Evolutionary conservation across 2,797 vertebrate species (phyloP).

Genomic region (Esox lucius): DNA sequence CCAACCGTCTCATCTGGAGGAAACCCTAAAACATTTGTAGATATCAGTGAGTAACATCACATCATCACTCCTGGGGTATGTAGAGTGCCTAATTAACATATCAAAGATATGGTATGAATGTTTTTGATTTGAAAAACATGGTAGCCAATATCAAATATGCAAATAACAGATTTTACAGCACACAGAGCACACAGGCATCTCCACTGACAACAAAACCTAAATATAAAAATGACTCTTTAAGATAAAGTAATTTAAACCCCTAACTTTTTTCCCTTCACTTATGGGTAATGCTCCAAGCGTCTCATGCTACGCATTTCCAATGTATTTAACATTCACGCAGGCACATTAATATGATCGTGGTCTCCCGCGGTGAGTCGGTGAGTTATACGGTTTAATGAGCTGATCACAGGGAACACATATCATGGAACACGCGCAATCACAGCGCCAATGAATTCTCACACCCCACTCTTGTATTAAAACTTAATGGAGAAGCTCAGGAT

Average conservation of each 20-base stretch:
- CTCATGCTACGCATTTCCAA: background rate
- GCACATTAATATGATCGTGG: background rate
- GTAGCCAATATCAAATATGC: background rate
- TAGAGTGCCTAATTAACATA: background rate
- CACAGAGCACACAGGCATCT: background rate
- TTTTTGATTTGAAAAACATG: background rate
- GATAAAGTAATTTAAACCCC: background rate
- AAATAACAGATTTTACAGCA: background rate
- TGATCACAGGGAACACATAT: background rate
- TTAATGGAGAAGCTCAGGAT: background rate
- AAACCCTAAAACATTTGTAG: background rate
- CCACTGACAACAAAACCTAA: background rate
- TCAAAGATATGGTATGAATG: background rate
- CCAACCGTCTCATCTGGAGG: background rate
- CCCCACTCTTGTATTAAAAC: background rate
- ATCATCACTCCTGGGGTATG: background rate
- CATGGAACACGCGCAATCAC: background rate
- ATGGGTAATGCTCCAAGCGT: background rate
- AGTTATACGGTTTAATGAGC: background rate
- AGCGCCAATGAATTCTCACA: background rate
- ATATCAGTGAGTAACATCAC: background rate
- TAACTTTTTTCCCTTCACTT: background rate
- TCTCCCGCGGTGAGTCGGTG: background rate
- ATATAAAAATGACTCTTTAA: background rate
- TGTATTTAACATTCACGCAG: background rate